Percentiles rank a stretch among this genome's conserved stretches.
phyloP scores from a whole-genome alignment of 2,888 invertebrate species.

The Leptopilina myrica region DNA sequence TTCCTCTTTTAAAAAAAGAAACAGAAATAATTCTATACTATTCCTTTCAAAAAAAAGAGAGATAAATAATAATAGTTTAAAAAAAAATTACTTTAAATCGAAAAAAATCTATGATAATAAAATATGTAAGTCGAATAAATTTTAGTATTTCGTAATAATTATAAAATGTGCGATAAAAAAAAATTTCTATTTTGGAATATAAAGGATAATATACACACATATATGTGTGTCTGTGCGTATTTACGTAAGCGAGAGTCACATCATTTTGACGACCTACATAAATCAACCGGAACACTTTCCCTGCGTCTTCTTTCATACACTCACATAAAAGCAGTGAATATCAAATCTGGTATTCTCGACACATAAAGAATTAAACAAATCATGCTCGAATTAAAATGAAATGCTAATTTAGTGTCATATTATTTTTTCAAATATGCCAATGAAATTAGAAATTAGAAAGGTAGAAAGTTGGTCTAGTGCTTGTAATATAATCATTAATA shows the following conservation, averaged over 20 bases:
- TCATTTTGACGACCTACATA: constrained; percentile 48
- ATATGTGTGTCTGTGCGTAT: not conserved
- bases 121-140: too few relatives aligned
- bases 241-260: constrained; percentile 17
- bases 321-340: not conserved
- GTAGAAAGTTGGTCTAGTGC: constrained; percentile 22
- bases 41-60: too few relatives aligned
- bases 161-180: not conserved
- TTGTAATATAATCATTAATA: not conserved
- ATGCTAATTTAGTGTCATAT: constrained; percentile 17
- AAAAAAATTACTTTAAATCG: too few relatives aligned
- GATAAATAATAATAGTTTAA: too few relatives aligned
- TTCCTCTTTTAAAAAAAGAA: too few relatives aligned
- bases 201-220: not conserved
- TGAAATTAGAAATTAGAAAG: not conserved
- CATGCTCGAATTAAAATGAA: constrained; percentile 10
- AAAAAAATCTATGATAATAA: too few relatives aligned
- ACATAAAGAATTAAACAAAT: not conserved
- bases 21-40: too few relatives aligned
- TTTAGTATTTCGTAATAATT: not conserved
- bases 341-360: constrained; percentile 42
- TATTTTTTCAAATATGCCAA: constrained; percentile 15
- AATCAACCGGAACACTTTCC: constrained; percentile 47
- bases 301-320: constrained; percentile 22
- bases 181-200: not conserved